Base-by-base conservation (phyloP, 1,140 invertebrate species). In the Musca vetustissima region DNA sequence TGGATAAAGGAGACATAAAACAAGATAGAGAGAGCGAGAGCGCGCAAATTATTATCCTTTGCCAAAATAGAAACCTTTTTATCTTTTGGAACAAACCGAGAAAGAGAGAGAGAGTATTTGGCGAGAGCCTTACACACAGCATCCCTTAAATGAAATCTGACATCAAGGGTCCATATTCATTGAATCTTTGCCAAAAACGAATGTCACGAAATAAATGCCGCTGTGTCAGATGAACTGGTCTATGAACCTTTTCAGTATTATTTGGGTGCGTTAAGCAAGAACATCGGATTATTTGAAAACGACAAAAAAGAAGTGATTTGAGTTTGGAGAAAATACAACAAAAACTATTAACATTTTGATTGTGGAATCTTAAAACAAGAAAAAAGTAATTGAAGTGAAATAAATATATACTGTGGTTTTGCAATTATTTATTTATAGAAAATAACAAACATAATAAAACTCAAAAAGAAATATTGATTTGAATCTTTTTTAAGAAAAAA, bases 231-330 rank as follows among this genome's bases (percentile, higher is more conserved):
- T 61, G 36, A 61, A 17, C 57, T 19, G 17, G n/a, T 21, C 28
- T 7, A 36, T 14, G 28, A 32, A 61, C 36, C 36, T 43, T 43
- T 61, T 61, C 57, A 61, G 57, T 61, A 36, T 61, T 36, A 61
- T 61, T 61, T 61, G 57, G 57, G 57, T 43, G 57, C 57, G 57
- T 61, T 61, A 61, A 8, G 8, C n/a, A 32, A 61, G 36, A 36
- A 61, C 57, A 61, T 61, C 28, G 17, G 9, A 17, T 32, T 19
- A 13, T 21, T 7, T n/a, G 21, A 61, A 17, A 32, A 43, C 6
- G 11, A 43, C 11, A 43, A 61, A 61, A 36, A 11, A 43, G 36
- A 61, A 61, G 9, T 19, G 25, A 17, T 11, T 43, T 7, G 36
- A 9, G 36, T 43, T 43, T 17, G 28, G 14, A 59, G 32, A 28